A percentile compares a stretch with the other conserved stretches of the same genome.
Conservation (phyloP, 2,797 vertebrate species). For the Enteromius afrohamiltoni region DNA sequence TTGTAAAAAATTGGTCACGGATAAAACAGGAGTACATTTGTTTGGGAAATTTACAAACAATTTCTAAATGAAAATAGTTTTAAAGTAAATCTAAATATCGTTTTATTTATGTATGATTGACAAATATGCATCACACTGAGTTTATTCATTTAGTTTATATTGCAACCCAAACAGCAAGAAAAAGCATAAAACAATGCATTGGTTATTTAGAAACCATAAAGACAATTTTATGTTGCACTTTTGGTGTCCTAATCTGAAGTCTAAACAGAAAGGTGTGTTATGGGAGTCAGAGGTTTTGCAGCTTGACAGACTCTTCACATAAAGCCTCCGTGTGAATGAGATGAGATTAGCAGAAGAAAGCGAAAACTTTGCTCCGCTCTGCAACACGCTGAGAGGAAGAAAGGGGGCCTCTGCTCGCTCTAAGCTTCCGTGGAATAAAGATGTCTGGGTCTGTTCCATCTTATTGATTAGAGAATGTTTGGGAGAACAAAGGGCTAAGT, state of each 20-base stretch:
- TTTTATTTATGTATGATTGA: neutral
- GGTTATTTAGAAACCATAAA: neutral
- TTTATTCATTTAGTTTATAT: neutral
- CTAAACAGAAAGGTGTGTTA: constrained; percentile 38
- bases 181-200: too few relatives aligned
- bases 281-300: constrained; percentile 2
- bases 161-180: neutral
- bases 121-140: neutral
- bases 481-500: constrained; percentile 74
- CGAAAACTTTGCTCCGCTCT: constrained; percentile 59
- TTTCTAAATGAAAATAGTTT: neutral
- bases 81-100: neutral
- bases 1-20: neutral
- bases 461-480: constrained; percentile 71
- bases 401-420: constrained; percentile 54
- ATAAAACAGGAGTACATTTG: neutral
- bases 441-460: constrained; percentile 65
- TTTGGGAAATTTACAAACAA: neutral
- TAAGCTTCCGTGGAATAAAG: constrained; percentile 71
- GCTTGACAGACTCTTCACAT: constrained; percentile 43
- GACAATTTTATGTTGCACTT: neutral
- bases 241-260: constrained; percentile 25
- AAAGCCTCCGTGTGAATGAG: constrained; percentile 58
- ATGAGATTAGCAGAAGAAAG: constrained; percentile 65
- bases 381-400: constrained; percentile 60